phyloP scores from a whole-genome alignment of 2,797 vertebrate genomes.

The Rhodeus uyekii region DNA sequence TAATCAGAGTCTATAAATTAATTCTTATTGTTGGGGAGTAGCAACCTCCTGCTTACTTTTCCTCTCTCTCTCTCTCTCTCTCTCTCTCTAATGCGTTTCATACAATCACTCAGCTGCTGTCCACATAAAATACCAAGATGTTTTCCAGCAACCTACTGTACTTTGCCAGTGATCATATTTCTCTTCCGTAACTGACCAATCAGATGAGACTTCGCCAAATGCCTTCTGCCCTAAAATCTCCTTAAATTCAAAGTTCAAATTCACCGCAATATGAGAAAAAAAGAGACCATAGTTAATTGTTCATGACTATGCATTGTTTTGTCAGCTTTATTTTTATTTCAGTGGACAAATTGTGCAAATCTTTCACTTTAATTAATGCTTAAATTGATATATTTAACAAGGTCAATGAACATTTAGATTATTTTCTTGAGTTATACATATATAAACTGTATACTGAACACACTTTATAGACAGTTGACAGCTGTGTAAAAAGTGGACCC shows the following conservation, averaged over 20 bases:
- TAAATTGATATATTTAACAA: neutral
- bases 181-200: neutral
- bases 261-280: neutral
- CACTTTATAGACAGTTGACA: slow-evolving; percentile 25
- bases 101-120: slow-evolving; percentile 36
- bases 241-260: neutral
- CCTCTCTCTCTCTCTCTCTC: neutral
- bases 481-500: slow-evolving; percentile 1
- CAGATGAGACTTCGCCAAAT: neutral
- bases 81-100: neutral
- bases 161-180: slow-evolving; percentile 11
- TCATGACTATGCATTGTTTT: neutral
- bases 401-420: neutral
- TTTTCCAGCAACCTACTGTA: slow-evolving; percentile 7
- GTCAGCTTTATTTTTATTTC: neutral
- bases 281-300: neutral
- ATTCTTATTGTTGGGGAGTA: slow-evolving; percentile 49
- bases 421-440: slow-evolving; percentile 5
- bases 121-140: neutral
- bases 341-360: neutral
- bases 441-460: neutral
- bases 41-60: slow-evolving; percentile 19
- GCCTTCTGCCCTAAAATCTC: neutral
- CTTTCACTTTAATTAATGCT: neutral
- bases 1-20: slow-evolving; percentile 54